phyloP scores from a whole-genome alignment of 2,888 invertebrate genomes.

The Rotaria sp. region DNA sequence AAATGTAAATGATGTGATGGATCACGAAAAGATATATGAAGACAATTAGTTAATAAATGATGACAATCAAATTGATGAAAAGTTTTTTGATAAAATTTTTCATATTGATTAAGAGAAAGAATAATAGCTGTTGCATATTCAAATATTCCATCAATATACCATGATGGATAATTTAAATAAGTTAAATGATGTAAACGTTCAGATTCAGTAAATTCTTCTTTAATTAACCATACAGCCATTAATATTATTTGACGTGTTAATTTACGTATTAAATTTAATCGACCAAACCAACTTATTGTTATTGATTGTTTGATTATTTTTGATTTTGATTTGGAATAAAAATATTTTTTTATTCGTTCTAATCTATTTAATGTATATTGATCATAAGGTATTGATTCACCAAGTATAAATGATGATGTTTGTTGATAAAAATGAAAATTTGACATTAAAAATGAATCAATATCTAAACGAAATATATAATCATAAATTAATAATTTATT shows the following conservation, averaged over 20 bases:
- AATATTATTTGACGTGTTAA: neutral
- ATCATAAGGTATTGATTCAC: neutral
- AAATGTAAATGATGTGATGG: neutral
- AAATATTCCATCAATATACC: neutral
- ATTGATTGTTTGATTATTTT: neutral
- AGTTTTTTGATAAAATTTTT: neutral
- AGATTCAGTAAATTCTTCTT: neutral
- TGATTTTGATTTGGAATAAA: neutral
- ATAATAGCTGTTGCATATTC: neutral
- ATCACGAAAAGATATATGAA: neutral
- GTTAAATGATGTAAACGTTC: neutral
- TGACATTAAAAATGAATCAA: constrained; percentile 6
- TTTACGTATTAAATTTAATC: neutral
- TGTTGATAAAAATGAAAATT: neutral
- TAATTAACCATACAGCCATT: neutral
- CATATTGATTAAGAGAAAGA: too few relatives aligned
- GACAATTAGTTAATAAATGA: neutral
- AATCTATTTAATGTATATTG: neutral
- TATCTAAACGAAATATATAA: neutral
- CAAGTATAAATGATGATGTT: neutral
- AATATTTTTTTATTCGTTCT: neutral
- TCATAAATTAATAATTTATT: neutral
- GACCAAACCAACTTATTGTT: neutral
- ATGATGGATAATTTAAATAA: constrained; percentile 2
- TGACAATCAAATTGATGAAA: neutral